Evolutionary conservation across 2,888 invertebrate genomes (phyloP).

Genomic region (Microdon myrmicae): DNA sequence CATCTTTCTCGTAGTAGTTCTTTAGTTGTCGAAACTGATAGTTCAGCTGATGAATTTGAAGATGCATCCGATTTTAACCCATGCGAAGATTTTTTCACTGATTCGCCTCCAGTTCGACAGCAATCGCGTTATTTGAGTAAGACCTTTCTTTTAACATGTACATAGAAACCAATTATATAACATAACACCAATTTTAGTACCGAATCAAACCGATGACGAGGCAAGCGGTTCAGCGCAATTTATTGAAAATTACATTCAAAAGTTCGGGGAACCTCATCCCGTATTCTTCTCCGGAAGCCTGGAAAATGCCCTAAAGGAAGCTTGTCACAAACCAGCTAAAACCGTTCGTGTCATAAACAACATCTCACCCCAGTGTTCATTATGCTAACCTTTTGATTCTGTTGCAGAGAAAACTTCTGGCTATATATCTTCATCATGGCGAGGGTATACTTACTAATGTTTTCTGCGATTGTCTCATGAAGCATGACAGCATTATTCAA

Average conservation of each 20-base stretch:
- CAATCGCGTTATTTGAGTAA: constrained; percentile 81
- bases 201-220: constrained; percentile 87
- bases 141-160: constrained; percentile 4
- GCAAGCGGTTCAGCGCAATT: constrained; percentile 87
- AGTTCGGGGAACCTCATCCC: constrained; percentile 84
- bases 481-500: constrained; percentile 90
- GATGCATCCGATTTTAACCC: constrained; percentile 85
- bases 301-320: constrained; percentile 90
- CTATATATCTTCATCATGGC: constrained; percentile 96
- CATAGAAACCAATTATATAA: constrained; percentile 4
- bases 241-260: constrained; percentile 82
- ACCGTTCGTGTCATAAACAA: constrained; percentile 74
- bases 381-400: background rate
- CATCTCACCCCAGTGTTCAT: background rate
- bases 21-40: constrained; percentile 68
- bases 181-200: constrained; percentile 72
- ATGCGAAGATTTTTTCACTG: constrained; percentile 89
- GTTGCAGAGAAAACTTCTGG: constrained; percentile 86
- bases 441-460: constrained; percentile 94
- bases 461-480: constrained; percentile 94
- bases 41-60: constrained; percentile 86
- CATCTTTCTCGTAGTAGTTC: constrained; percentile 55
- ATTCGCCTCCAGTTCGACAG: constrained; percentile 76
- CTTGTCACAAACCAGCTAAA: constrained; percentile 88
- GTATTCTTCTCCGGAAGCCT: constrained; percentile 91